A percentile compares a stretch with the other conserved stretches of the same genome.
Evolutionary conservation across 2,888 invertebrate species (phyloP).

Genomic region (Lymantria dispar): DNA sequence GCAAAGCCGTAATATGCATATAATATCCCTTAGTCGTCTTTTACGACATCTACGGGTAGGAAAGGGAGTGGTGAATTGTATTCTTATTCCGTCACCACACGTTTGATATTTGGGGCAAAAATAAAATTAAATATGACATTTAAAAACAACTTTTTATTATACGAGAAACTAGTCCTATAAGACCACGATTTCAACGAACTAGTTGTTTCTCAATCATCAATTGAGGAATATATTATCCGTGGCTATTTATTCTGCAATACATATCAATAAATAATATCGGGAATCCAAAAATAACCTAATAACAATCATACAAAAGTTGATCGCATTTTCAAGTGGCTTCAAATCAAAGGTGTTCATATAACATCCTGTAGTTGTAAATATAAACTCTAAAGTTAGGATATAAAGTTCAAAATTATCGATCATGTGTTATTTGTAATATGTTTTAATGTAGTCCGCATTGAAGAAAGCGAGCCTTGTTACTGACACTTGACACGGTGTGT

Average conservation of each 20-base stretch:
- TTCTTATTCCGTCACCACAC: no score
- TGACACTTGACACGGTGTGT: slow-evolving; percentile 68
- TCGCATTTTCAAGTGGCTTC: slow-evolving; percentile 40
- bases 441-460: slow-evolving; percentile 56
- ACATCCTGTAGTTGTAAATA: slow-evolving; percentile 13
- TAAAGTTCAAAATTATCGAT: slow-evolving; percentile 8
- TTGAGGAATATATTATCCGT: no score
- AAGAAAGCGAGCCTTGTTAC: slow-evolving; percentile 73
- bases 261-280: slow-evolving; percentile 6
- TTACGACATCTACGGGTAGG: no score
- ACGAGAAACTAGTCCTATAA: not conserved
- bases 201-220: no score
- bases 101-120: no score
- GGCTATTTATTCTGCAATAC: not conserved
- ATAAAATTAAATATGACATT: no score
- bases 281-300: slow-evolving; percentile 29
- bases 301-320: slow-evolving; percentile 36
- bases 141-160: no score
- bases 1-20: no score
- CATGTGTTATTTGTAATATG: slow-evolving; percentile 9
- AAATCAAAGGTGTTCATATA: slow-evolving; percentile 33
- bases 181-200: no score
- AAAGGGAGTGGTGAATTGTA: no score
- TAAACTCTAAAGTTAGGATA: slow-evolving; percentile 1
- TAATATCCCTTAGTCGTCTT: no score